A percentile compares a stretch with the other conserved stretches of the same genome.
Evolutionary conservation across 2,888 invertebrate genomes (phyloP).

Genomic region (Eurytoma adleriae): DNA sequence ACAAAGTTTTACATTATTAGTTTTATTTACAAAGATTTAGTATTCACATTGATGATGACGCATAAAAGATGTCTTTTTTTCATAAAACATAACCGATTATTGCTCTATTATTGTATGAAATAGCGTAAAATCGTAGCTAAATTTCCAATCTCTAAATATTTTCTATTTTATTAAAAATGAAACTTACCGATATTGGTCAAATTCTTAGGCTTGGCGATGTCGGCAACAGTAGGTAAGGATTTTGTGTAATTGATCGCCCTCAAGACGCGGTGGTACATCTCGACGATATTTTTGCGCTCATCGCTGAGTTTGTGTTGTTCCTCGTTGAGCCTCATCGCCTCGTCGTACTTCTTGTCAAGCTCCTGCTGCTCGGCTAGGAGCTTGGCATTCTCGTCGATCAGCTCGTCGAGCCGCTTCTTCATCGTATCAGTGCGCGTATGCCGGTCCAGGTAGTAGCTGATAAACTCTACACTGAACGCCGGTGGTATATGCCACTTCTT

Average conservation of each 20-base stretch:
- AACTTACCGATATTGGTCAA: background rate
- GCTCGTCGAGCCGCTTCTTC: constrained; percentile 85
- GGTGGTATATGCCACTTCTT: constrained; percentile 97
- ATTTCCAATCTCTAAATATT: too few relatives aligned
- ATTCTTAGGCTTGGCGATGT: constrained; percentile 68
- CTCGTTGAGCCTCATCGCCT: constrained; percentile 83
- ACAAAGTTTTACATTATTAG: too few relatives aligned
- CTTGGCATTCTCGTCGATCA: constrained; percentile 85
- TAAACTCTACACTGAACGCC: constrained; percentile 95
- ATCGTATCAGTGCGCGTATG: constrained; percentile 89
- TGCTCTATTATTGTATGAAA: too few relatives aligned
- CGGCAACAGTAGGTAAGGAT: constrained; percentile 68
- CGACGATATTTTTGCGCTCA: constrained; percentile 79
- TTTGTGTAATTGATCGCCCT: constrained; percentile 70
- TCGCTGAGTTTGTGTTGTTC: constrained; percentile 81
- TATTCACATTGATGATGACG: too few relatives aligned
- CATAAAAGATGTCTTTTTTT: too few relatives aligned
- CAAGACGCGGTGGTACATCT: constrained; percentile 71
- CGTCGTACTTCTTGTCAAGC: constrained; percentile 87
- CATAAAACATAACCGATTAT: too few relatives aligned
- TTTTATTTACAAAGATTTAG: too few relatives aligned
- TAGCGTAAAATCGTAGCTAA: background rate
- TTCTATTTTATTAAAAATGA: too few relatives aligned
- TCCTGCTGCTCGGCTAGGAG: constrained; percentile 87
- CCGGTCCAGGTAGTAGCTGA: constrained; percentile 94